Evolutionary conservation across 2,113 vertebrate genomes (phyloP).

Genomic region (Leucopsar rothschildi): DNA sequence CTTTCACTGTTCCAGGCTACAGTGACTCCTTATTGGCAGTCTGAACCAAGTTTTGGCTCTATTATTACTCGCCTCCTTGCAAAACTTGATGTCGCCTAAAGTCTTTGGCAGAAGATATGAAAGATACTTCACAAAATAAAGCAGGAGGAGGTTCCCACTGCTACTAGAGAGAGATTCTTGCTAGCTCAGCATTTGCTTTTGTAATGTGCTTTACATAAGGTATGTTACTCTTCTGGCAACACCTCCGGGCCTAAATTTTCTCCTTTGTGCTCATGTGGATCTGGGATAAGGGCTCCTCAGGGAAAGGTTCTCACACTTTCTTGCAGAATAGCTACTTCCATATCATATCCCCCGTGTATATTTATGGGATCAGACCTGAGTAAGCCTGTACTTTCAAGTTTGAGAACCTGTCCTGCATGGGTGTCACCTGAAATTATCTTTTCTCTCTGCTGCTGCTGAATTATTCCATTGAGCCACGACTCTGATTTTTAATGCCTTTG

Average conservation of each 20-base stretch:
- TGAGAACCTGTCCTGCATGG: background rate
- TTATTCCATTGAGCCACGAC: background rate
- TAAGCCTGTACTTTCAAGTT: background rate
- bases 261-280: conserved; percentile 32
- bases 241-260: conserved; percentile 16
- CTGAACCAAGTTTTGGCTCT: conserved; percentile 38
- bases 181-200: conserved; percentile 57
- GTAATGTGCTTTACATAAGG: conserved; percentile 17
- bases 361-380: background rate
- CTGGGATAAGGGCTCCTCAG: conserved; percentile 1
- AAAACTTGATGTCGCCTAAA: conserved; percentile 47
- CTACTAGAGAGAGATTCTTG: conserved; percentile 38
- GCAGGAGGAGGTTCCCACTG: conserved; percentile 53
- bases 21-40: conserved; percentile 16
- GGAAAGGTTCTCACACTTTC: background rate
- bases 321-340: background rate
- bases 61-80: conserved; percentile 10
- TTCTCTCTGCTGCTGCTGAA: background rate
- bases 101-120: conserved; percentile 64
- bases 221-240: conserved; percentile 36
- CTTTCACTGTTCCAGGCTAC: conserved; percentile 32
- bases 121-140: conserved; percentile 56
- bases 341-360: background rate
- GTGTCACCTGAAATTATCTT: background rate
- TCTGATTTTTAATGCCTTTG: background rate